Evolutionary conservation across 2,113 vertebrate species (phyloP), one percentile per base, ranked within the genome.

Genomic region (Rhinopomastus cyanomelas): DNA sequence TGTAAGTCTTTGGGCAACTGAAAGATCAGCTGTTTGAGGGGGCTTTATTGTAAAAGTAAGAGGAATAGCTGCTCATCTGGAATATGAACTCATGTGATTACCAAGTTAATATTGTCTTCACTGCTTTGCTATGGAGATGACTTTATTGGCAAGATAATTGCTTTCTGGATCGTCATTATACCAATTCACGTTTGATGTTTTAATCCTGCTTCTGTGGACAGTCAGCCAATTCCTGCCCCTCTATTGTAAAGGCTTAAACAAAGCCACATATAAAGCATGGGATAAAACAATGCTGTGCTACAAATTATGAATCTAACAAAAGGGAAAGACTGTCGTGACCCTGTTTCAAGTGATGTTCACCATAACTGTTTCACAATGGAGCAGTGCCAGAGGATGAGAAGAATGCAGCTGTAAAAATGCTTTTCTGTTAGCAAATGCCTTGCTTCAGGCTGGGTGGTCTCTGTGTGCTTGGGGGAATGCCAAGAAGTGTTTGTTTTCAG

Each of bases 121-220:
- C 1, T 6, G 11, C 14, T 80, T 90, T 53, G 19, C 44, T 85
- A 2, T 71, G 32, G 75, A 85, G 27, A 23, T 67, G 77, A 32
- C 62, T 88, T 85, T 69, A 62, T 87, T 94, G 78, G 18, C 37
- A 86, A 77, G 34, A 20, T 57, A 39, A 27, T 64, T 80, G 39
- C 75, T 85, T 89, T 87, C 66, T 89, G 56, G 32, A 20, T 69
- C 62, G 67, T 46, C 21, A 6, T 85, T 87, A 49, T n/a, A 66
- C 49, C 81, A 80, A 82, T 85, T 92, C 75, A 80, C 59, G 73
- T 92, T 94, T 85, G 72, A 80, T 89, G 46, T 89, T 91, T 92
- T 91, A 96, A 92, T 94, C 55, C 82, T 80, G 32, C 51, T 42
- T 61, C 60, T 82, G 2, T 77, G 48, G 78, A 90, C 93, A 90